phyloP scores from a whole-genome alignment of 1,140 invertebrate species.

The Thrips palmi region DNA sequence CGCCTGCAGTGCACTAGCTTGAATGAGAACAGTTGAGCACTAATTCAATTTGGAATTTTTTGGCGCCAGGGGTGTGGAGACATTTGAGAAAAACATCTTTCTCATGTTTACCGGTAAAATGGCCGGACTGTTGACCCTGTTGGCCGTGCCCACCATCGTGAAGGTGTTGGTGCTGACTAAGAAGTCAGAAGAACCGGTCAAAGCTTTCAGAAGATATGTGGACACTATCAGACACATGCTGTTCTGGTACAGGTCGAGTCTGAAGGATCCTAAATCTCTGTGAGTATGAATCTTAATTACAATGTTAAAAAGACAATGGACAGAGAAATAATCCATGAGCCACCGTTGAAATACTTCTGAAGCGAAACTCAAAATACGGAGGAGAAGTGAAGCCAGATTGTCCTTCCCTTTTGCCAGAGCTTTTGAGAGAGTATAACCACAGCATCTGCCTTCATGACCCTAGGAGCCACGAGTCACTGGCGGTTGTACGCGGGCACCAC shows the following conservation, averaged over 20 bases:
- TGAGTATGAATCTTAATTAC: constrained; percentile 11
- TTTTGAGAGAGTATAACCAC: too few relatives aligned
- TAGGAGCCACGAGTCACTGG: constrained; percentile 37
- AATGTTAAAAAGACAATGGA: not conserved
- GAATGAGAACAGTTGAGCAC: too few relatives aligned
- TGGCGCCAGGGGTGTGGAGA: constrained; percentile 40
- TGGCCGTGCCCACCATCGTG: constrained; percentile 41
- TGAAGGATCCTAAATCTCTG: constrained; percentile 23
- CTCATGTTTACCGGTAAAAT: constrained; percentile 36
- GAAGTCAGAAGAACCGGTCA: constrained; percentile 36
- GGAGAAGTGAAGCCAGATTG: not conserved
- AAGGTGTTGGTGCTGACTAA: constrained; percentile 41
- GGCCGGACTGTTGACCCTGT: constrained; percentile 36
- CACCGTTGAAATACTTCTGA: not conserved
- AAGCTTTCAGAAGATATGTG: constrained; percentile 57
- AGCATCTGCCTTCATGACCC: too few relatives aligned
- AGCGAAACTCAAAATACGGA: not conserved
- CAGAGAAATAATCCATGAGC: not conserved
- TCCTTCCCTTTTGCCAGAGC: constrained; percentile 15
- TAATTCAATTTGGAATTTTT: too few relatives aligned
- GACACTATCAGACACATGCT: constrained; percentile 48
- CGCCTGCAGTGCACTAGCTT: too few relatives aligned
- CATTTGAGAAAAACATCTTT: constrained; percentile 37
- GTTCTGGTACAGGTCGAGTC: constrained; percentile 49
- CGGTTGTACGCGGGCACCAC: constrained; percentile 43